A percentile compares a stretch with the other conserved stretches of the same genome.
phyloP scores from a whole-genome alignment of 2,888 invertebrate genomes.

The Rambutsinella grinnellia region DNA sequence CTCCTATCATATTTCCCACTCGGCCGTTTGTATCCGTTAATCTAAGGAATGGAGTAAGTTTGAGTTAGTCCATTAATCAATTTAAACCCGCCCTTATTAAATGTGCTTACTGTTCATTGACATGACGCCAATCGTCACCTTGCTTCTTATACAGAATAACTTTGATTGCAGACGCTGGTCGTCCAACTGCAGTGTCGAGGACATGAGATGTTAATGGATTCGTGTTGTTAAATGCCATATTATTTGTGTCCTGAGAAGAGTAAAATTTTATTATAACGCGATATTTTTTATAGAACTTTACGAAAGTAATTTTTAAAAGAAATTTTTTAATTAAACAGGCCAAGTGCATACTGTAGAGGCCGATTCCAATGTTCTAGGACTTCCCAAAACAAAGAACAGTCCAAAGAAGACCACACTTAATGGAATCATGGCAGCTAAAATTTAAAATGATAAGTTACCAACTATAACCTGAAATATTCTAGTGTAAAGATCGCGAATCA shows the following conservation, averaged over 20 bases:
- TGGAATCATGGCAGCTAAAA: background rate
- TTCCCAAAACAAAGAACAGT: background rate
- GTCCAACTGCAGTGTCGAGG: slow-evolving; percentile 79
- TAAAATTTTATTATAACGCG: too few species aligned
- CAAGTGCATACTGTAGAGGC: background rate
- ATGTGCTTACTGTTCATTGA: slow-evolving; percentile 68
- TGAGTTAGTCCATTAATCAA: background rate
- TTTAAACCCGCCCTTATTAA: slow-evolving; percentile 4
- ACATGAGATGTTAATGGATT: slow-evolving; percentile 80
- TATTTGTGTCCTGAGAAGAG: too few species aligned
- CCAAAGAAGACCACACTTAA: background rate
- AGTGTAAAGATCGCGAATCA: too few species aligned
- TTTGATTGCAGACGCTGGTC: slow-evolving; percentile 77
- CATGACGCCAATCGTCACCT: slow-evolving; percentile 79
- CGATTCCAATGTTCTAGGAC: background rate
- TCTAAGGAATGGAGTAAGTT: too few species aligned
- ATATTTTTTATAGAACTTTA: too few species aligned
- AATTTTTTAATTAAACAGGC: too few species aligned
- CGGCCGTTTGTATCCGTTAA: slow-evolving; percentile 76
- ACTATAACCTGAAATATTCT: too few species aligned
- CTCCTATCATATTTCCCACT: slow-evolving; percentile 75
- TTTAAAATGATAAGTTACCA: too few species aligned
- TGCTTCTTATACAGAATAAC: slow-evolving; percentile 76
- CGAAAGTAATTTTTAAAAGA: too few species aligned
- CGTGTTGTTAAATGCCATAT: slow-evolving; percentile 7